These are phyloP conservation scores for Vanacampus margaritifer DNA, from an alignment of 2,113 vertebrate genomes.

Conservation along the genomic window DNA sequence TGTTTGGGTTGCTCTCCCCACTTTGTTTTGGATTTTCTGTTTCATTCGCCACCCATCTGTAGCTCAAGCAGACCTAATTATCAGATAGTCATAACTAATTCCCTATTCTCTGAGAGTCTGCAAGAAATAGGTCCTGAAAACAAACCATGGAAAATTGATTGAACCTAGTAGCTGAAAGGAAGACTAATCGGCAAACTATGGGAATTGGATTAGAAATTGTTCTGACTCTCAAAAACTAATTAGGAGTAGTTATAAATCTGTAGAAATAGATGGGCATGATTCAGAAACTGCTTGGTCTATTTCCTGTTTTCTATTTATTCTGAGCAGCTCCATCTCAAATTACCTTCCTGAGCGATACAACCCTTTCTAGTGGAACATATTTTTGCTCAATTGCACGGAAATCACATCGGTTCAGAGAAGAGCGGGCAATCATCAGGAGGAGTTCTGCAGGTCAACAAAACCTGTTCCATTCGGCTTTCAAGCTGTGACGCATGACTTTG, in stretches of 20 bases:
- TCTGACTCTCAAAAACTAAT: slow-evolving; percentile 3
- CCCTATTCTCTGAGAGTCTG: slow-evolving; percentile 1
- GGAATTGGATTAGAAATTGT: slow-evolving; percentile 13
- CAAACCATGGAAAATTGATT: slow-evolving; percentile 6
- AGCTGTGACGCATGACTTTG: background rate
- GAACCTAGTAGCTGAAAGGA: slow-evolving; percentile 5
- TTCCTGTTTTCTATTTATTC: slow-evolving; percentile 15
- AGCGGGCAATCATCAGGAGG: background rate
- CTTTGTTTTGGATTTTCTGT: background rate
- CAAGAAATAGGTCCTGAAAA: slow-evolving; percentile 2
- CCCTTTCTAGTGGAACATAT: background rate
- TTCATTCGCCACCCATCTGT: background rate
- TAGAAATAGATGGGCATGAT: slow-evolving; percentile 1
- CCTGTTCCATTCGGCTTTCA: background rate
- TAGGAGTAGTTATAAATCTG: background rate
- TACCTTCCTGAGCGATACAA: slow-evolving; percentile 4
- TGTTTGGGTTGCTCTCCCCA: background rate
- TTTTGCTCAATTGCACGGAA: slow-evolving; percentile 3
- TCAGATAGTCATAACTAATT: background rate
- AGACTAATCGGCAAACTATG: slow-evolving; percentile 10
- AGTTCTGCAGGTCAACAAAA: slow-evolving; percentile 1
- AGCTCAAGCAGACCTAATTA: slow-evolving; percentile 1
- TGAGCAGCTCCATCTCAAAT: background rate
- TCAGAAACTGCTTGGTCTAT: background rate
- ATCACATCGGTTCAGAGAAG: background rate